Percentiles rank a stretch among this genome's conserved stretches.
Evolutionary conservation across 1,140 invertebrate species (phyloP).

Genomic region (Drosophila trapezifrons): DNA sequence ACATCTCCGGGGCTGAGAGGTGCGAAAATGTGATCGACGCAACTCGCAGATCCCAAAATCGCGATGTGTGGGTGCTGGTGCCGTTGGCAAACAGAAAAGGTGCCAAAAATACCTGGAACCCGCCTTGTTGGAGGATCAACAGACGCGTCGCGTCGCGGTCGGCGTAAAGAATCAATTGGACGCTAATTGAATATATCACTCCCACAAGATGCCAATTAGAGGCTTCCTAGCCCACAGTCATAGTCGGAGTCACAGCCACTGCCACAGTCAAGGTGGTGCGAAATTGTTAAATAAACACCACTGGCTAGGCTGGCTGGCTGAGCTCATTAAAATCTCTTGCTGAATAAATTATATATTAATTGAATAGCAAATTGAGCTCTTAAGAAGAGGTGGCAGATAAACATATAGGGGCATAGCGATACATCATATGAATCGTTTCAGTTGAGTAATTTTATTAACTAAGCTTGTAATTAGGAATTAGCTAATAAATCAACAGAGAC

Average conservation of each 20-base stretch:
- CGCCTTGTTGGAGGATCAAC: constrained; percentile 34
- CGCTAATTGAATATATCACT: constrained; percentile 47
- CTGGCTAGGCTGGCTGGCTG: background rate
- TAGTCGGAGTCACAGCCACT: background rate
- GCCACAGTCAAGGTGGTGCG: constrained; percentile 3
- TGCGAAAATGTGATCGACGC: constrained; percentile 44
- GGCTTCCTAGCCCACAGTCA: constrained; percentile 1
- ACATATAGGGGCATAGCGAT: constrained; percentile 13
- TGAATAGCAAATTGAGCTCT: constrained; percentile 30
- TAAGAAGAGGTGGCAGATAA: constrained; percentile 16
- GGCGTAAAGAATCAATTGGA: constrained; percentile 40
- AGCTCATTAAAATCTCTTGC: constrained; percentile 23
- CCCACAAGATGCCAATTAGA: constrained; percentile 49
- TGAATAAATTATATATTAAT: constrained; percentile 28
- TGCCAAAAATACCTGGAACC: constrained; percentile 45
- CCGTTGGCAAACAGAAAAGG: constrained; percentile 31
- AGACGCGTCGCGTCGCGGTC: constrained; percentile 22
- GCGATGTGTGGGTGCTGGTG: constrained; percentile 36
- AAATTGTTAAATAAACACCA: constrained; percentile 23
- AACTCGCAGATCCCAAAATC: constrained; percentile 8
- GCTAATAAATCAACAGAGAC: background rate
- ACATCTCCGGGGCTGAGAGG: constrained; percentile 18
- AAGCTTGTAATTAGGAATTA: background rate
- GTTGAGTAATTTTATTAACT: constrained; percentile 10
- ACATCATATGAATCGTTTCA: constrained; percentile 1